A percentile compares a stretch with the other conserved stretches of the same genome.
These are phyloP conservation scores for Botia almorhae DNA, from an alignment of 2,797 vertebrate genomes.

Conservation along the genomic window DNA sequence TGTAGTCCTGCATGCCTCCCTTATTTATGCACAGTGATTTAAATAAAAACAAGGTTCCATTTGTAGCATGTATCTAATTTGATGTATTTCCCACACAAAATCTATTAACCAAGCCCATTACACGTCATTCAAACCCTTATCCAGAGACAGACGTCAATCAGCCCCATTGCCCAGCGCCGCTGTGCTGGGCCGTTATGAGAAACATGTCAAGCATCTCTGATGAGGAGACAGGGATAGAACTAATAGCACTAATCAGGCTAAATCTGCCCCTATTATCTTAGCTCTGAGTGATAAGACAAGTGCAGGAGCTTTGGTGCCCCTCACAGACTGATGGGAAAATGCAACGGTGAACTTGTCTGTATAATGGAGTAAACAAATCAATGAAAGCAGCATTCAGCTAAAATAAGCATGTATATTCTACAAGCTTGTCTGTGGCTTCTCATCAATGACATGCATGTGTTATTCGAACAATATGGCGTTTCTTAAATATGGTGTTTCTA, in stretches of 20 bases:
- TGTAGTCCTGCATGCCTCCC: slow-evolving; percentile 5
- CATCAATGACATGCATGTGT: background rate
- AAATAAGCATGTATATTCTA: background rate
- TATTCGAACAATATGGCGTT: background rate
- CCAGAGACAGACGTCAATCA: slow-evolving; percentile 43
- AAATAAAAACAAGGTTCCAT: background rate
- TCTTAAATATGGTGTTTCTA: background rate
- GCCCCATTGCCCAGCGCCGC: slow-evolving; percentile 51
- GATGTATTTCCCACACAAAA: background rate
- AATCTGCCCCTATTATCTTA: slow-evolving; percentile 78
- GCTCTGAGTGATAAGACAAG: slow-evolving; percentile 67
- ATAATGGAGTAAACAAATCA: slow-evolving; percentile 48
- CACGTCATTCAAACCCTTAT: slow-evolving; percentile 32
- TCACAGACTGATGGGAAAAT: slow-evolving; percentile 38
- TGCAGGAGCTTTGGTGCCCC: slow-evolving; percentile 45
- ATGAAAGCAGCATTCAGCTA: slow-evolving; percentile 21
- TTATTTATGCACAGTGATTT: background rate
- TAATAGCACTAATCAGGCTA: slow-evolving; percentile 75
- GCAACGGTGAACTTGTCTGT: slow-evolving; percentile 44
- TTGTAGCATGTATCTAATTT: background rate
- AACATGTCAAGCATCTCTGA: slow-evolving; percentile 72
- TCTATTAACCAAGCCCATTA: slow-evolving; percentile 20
- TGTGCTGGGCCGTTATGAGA: slow-evolving; percentile 62
- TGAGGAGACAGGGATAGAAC: slow-evolving; percentile 71
- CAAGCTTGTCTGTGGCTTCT: background rate